phyloP scores from a whole-genome alignment of 2,888 invertebrate genomes.

The Metellina segmentata region DNA sequence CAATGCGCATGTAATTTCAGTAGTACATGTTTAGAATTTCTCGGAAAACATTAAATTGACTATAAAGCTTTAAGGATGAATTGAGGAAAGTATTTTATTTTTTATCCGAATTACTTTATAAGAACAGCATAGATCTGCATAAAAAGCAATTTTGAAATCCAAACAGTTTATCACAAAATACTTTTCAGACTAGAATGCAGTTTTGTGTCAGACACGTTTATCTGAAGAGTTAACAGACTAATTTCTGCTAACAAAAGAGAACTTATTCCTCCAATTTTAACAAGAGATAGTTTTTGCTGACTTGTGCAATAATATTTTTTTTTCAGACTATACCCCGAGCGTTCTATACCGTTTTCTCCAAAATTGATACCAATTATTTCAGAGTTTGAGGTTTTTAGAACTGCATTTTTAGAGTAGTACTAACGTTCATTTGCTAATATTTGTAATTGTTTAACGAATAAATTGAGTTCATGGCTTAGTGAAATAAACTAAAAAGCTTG shows the following conservation, averaged over 20 bases:
- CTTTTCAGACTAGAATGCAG: background rate
- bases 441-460: background rate
- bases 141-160: background rate
- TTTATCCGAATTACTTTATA: no score
- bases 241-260: background rate
- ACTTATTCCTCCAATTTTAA: background rate
- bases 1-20: no score
- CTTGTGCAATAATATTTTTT: background rate
- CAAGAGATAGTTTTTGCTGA: background rate
- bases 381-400: background rate
- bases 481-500: background rate
- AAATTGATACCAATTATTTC: constrained; percentile 1
- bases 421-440: background rate
- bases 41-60: no score
- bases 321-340: background rate
- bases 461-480: background rate
- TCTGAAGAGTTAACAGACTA: background rate
- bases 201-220: background rate
- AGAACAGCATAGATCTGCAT: no score
- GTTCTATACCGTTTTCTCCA: background rate
- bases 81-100: no score
- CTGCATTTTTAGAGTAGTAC: background rate
- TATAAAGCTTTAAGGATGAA: no score
- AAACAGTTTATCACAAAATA: background rate
- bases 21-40: no score